phyloP scores from a whole-genome alignment of 2,888 invertebrate species.

The Mystacides longicornis region DNA sequence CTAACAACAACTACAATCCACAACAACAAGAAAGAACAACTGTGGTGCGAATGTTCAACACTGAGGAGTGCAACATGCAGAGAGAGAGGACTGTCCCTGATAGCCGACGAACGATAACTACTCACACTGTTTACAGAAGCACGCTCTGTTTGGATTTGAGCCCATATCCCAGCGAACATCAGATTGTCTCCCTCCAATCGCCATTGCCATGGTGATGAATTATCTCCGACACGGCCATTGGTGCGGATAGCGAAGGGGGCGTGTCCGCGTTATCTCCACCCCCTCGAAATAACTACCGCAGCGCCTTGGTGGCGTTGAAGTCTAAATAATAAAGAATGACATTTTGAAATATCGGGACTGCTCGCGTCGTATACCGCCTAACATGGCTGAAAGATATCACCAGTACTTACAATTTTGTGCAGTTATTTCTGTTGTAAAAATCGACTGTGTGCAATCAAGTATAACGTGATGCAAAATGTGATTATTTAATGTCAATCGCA shows the following conservation, averaged over 20 bases:
- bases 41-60: no score
- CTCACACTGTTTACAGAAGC: constrained; percentile 51
- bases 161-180: constrained; percentile 32
- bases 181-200: constrained; percentile 19
- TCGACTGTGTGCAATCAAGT: no score
- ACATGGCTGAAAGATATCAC: no score
- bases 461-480: no score
- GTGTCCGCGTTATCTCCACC: constrained; percentile 31
- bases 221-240: constrained; percentile 19
- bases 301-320: constrained; percentile 29
- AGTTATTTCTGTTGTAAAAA: no score
- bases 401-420: no score
- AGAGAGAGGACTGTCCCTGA: constrained; percentile 10
- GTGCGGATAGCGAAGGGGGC: constrained; percentile 18
- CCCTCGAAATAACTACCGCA: constrained; percentile 36
- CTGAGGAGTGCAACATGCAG: background rate
- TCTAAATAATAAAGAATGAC: no score
- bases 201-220: constrained; percentile 30
- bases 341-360: background rate
- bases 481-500: no score
- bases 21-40: no score
- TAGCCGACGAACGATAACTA: constrained; percentile 28
- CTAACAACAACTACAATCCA: no score
- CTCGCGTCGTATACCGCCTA: background rate
- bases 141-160: constrained; percentile 22